Base-by-base conservation (phyloP, 2,113 vertebrate genomes). In the Jaculus jaculus region DNA sequence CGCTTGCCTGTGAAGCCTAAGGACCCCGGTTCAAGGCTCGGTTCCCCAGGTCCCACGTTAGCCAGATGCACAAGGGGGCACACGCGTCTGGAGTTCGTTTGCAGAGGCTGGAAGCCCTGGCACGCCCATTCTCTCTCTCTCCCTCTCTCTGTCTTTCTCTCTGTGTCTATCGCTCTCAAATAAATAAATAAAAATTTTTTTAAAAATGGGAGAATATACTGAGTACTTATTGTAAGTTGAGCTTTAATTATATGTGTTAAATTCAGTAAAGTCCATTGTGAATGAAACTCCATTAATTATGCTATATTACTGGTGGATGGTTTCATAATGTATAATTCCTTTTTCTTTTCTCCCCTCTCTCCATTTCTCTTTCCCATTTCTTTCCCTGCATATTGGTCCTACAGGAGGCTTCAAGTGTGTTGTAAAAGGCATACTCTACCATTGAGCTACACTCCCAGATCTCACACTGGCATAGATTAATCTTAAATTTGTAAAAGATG, bases 121-220 rank as follows among this genome's bases (percentile, higher is more conserved):
- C n/a, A n/a, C n/a, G n/a, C n/a, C n/a, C n/a, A n/a, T n/a, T n/a
- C n/a, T n/a, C n/a, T n/a, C n/a, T n/a, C n/a, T n/a, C n/a, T n/a
- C n/a, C n/a, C n/a, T n/a, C n/a, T n/a, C n/a, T n/a, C n/a, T n/a
- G n/a, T n/a, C n/a, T n/a, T n/a, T n/a, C n/a, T n/a, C n/a, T n/a
- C n/a, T n/a, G n/a, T n/a, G n/a, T n/a, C n/a, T n/a, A n/a, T n/a
- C n/a, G n/a, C n/a, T n/a, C n/a, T n/a, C n/a, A n/a, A n/a, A n/a
- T n/a, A n/a, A n/a, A n/a, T n/a, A n/a, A n/a, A n/a, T n/a, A n/a
- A n/a, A n/a, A n/a, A n/a, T n/a, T n/a, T n/a, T 61, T 66, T 75
- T 92, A 79, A 95, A 94, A 58, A 82, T 84, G 72, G n/a, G 39
- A 80, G 90, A 73, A 78, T 37, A 80, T 54, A 63, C 68, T 24